These are phyloP conservation scores for Zootoca vivipara DNA, from an alignment of 2,113 vertebrate species.

Conservation along the genomic window DNA sequence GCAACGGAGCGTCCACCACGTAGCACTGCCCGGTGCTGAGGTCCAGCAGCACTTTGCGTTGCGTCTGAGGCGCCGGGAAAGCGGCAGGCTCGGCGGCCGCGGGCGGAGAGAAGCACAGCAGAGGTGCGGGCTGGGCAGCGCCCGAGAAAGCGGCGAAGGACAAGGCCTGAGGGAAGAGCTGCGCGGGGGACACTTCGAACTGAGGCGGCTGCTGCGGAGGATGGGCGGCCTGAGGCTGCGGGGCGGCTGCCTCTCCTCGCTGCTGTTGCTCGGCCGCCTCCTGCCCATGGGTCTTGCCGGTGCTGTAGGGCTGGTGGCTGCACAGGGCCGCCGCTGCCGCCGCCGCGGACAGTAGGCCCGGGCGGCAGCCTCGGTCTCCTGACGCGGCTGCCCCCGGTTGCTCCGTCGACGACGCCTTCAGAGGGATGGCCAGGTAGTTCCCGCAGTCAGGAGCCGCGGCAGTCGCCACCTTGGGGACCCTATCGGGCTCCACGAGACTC, in stretches of 20 bases:
- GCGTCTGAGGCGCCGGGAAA: conserved; percentile 75
- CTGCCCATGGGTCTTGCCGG: conserved; percentile 54
- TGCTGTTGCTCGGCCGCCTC: conserved; percentile 37
- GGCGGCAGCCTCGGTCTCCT: background rate
- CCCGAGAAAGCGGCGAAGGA: conserved; percentile 69
- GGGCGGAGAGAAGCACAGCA: conserved; percentile 83
- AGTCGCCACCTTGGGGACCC: conserved; percentile 33
- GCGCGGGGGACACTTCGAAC: conserved; percentile 34
- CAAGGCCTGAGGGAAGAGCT: conserved; percentile 63
- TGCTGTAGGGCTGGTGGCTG: conserved; percentile 56
- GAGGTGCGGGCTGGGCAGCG: conserved; percentile 74
- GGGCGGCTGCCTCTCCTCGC: conserved; percentile 45
- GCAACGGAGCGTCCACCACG: conserved; percentile 91
- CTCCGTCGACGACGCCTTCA: conserved; percentile 65
- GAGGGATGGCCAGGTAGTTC: conserved; percentile 85
- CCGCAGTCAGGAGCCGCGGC: conserved; percentile 71
- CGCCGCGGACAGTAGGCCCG: conserved; percentile 11
- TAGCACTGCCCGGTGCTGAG: conserved; percentile 93
- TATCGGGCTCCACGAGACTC: conserved; percentile 26
- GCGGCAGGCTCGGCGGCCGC: conserved; percentile 55
- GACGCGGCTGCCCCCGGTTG: conserved; percentile 28
- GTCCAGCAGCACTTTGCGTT: conserved; percentile 94
- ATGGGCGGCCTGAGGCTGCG: conserved; percentile 49
- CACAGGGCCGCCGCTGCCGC: conserved; percentile 58
- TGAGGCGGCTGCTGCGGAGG: conserved; percentile 67